phyloP scores from a whole-genome alignment of 2,113 vertebrate species.

The Leptobrachium ailaonicum region DNA sequence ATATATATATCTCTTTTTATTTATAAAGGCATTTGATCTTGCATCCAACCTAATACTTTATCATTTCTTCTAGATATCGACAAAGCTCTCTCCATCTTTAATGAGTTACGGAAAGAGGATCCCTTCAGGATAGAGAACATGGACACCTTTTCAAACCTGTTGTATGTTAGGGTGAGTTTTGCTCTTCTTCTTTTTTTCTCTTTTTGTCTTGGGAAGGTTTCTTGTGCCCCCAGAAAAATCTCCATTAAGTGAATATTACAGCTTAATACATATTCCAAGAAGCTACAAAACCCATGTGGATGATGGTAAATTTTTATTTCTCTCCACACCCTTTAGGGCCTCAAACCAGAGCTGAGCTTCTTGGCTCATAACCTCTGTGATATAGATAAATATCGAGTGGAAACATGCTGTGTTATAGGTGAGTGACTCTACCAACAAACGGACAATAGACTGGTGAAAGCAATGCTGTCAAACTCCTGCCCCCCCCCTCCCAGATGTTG shows the following conservation, averaged over 20 bases:
- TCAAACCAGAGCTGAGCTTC: slow-evolving; percentile 97
- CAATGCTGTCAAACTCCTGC: no score
- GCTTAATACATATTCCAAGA: no score
- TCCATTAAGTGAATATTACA: no score
- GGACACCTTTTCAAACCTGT: slow-evolving; percentile 97
- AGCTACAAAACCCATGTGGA: background rate
- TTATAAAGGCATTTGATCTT: background rate
- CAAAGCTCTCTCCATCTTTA: slow-evolving; percentile 94
- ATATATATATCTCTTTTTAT: background rate
- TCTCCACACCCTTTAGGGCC: slow-evolving; percentile 71
- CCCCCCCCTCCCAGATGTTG: no score
- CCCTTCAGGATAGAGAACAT: slow-evolving; percentile 98
- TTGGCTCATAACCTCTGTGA: slow-evolving; percentile 96
- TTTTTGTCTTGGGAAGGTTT: background rate
- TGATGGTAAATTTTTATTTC: slow-evolving; percentile 17
- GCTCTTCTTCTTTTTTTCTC: background rate
- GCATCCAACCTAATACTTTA: background rate
- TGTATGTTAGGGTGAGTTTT: slow-evolving; percentile 90
- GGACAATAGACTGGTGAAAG: no score
- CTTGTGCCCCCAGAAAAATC: no score
- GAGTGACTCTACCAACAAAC: slow-evolving; percentile 51
- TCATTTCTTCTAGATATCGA: slow-evolving; percentile 85
- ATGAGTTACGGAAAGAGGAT: slow-evolving; percentile 91
- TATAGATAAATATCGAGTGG: slow-evolving; percentile 98
- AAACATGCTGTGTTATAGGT: slow-evolving; percentile 98